Percentiles rank a stretch among this genome's conserved stretches.
phyloP scores from a whole-genome alignment of 1,140 invertebrate genomes.

The Coptotermes formosanus region DNA sequence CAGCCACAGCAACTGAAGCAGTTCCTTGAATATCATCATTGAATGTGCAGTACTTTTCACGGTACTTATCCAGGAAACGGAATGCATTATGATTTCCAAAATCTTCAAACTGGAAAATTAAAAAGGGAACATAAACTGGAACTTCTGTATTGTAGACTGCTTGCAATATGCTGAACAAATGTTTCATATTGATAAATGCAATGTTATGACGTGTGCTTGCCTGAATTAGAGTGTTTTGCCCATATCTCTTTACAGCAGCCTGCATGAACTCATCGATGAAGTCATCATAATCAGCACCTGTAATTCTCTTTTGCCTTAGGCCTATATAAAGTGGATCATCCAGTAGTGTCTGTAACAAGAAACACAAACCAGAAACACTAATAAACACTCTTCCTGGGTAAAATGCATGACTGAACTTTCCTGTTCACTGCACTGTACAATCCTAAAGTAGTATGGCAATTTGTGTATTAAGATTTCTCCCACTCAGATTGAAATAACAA shows the following conservation, averaged over 20 bases:
- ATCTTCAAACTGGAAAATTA: constrained; percentile 82
- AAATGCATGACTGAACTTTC: too few relatives aligned
- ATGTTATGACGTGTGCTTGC: constrained; percentile 47
- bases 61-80: constrained; percentile 84
- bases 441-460: too few relatives aligned
- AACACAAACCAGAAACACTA: background rate
- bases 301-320: constrained; percentile 74
- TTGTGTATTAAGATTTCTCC: too few relatives aligned
- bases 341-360: constrained; percentile 60
- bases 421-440: too few relatives aligned
- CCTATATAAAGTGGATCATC: constrained; percentile 94
- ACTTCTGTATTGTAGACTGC: background rate
- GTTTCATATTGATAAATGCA: background rate
- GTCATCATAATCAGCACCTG: constrained; percentile 82
- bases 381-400: too few relatives aligned
- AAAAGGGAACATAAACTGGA: background rate
- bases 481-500: too few relatives aligned
- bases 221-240: constrained; percentile 74
- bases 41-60: constrained; percentile 87
- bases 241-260: constrained; percentile 80
- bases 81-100: constrained; percentile 94
- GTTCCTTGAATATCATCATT: constrained; percentile 98
- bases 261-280: constrained; percentile 98
- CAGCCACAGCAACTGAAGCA: constrained; percentile 88
- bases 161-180: background rate